Evolutionary conservation across 2,797 vertebrate species (phyloP).

Genomic region (Echiichthys vipera): DNA sequence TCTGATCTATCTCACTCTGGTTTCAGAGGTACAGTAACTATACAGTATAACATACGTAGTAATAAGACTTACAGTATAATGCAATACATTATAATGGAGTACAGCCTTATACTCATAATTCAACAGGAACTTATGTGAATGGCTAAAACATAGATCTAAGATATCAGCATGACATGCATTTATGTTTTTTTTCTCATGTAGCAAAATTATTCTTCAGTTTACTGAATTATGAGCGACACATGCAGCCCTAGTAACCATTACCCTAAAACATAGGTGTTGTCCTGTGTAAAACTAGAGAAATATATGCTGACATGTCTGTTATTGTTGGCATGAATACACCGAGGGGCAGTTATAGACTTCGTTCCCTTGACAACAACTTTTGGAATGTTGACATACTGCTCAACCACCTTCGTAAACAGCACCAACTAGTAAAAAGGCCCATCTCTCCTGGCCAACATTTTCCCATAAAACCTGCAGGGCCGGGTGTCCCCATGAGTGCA

Average conservation of each 20-base stretch:
- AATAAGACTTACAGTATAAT: conserved; percentile 7
- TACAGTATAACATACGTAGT: not conserved
- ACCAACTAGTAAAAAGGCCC: conserved; percentile 65
- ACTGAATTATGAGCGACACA: conserved; percentile 66
- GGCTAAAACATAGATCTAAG: conserved; percentile 54
- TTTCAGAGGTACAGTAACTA: conserved; percentile 24
- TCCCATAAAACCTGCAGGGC: conserved; percentile 65
- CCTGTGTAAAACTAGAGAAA: conserved; percentile 48
- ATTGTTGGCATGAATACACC: conserved; percentile 63
- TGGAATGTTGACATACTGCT: conserved; percentile 79
- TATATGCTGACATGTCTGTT: conserved; percentile 58
- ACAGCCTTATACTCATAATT: conserved; percentile 30
- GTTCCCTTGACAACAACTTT: conserved; percentile 72
- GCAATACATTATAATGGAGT: conserved; percentile 20
- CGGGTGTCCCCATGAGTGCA: conserved; percentile 51
- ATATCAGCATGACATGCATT: conserved; percentile 37
- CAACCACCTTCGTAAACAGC: conserved; percentile 72
- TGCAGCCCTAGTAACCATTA: conserved; percentile 38
- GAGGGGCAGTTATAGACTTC: conserved; percentile 58
- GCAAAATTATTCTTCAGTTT: conserved; percentile 45
- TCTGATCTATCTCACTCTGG: conserved; percentile 13
- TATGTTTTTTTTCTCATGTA: conserved; percentile 26
- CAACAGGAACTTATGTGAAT: conserved; percentile 35
- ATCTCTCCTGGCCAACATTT: conserved; percentile 66
- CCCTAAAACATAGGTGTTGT: conserved; percentile 41